Percentiles rank a stretch among this genome's conserved stretches.
phyloP scores from a whole-genome alignment of 1,140 invertebrate genomes.

The Drosophila insularis region DNA sequence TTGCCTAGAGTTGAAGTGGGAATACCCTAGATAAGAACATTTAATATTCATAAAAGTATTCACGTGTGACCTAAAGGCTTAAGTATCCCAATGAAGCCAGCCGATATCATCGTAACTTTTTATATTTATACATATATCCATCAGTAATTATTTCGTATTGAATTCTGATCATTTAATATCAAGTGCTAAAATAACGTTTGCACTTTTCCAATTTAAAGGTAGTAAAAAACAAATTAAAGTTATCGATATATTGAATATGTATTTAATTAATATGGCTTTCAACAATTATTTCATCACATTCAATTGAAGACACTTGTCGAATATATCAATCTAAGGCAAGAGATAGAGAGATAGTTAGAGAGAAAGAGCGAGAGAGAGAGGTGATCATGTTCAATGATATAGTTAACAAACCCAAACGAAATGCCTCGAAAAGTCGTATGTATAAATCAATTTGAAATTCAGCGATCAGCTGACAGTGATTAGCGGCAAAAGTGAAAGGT shows the following conservation, averaged over 20 bases:
- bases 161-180: not conserved
- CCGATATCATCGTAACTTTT: too few species aligned
- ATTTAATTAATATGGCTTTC: not conserved
- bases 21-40: constrained; percentile 7
- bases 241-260: not conserved
- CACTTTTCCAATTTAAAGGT: constrained; percentile 5
- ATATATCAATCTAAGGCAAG: not conserved
- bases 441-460: constrained; percentile 39
- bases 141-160: too few species aligned
- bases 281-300: not conserved
- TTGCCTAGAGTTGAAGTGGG: not conserved
- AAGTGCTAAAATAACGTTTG: not conserved
- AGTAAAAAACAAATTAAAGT: not conserved
- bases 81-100: too few species aligned
- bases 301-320: constrained; percentile 6
- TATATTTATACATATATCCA: too few species aligned
- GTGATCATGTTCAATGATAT: not conserved
- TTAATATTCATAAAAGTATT: not conserved
- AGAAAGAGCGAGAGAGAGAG: too few species aligned
- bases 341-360: too few species aligned
- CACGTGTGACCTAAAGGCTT: not conserved
- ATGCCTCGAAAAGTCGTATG: not conserved
- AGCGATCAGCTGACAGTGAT: constrained; percentile 47
- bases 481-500: constrained; percentile 55
- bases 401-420: not conserved